Conservation (phyloP, 2,113 vertebrate genomes). For the Polypterus bichir region DNA sequence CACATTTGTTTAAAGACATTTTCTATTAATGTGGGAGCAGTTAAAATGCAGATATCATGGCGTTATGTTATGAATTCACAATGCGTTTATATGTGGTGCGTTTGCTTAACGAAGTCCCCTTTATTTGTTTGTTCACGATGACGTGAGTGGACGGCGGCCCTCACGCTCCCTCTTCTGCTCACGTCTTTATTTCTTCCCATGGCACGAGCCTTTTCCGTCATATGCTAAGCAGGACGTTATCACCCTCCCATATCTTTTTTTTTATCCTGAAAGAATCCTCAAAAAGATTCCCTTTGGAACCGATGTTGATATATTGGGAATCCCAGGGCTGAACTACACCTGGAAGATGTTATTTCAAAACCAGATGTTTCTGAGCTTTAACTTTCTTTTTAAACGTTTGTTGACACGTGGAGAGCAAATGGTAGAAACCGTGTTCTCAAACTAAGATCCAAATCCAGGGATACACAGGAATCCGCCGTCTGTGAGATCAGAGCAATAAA, state of each 20-base stretch:
- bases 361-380: not conserved
- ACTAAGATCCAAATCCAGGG: not conserved
- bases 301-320: not conserved
- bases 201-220: no score
- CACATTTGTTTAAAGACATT: no score
- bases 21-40: no score
- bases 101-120: no score
- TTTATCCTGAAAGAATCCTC: not conserved
- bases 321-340: not conserved
- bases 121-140: no score
- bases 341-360: not conserved
- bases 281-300: not conserved
- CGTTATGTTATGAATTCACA: no score
- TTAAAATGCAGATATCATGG: no score
- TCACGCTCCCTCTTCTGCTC: no score
- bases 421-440: not conserved
- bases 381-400: conserved; percentile 3
- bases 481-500: not conserved
- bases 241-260: not conserved
- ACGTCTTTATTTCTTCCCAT: no score
- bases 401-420: conserved; percentile 3
- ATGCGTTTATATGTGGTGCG: no score
- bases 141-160: no score
- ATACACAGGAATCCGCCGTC: not conserved
- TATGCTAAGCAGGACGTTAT: no score